Evolutionary conservation across 2,113 vertebrate genomes (phyloP).

Genomic region (Ploceus nigricollis): DNA sequence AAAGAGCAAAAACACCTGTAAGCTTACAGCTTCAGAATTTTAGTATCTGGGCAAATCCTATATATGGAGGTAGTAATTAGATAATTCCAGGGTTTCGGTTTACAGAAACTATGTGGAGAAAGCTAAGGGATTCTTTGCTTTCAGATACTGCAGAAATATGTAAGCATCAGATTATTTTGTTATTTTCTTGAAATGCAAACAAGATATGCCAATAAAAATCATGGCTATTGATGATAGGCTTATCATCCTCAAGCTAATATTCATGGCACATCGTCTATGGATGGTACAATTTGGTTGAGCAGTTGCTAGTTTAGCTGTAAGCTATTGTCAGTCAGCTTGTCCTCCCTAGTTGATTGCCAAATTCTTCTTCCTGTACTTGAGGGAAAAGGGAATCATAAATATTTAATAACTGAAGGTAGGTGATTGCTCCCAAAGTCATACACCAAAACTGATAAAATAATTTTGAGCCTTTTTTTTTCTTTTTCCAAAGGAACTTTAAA

Average conservation of each 20-base stretch:
- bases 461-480: not conserved
- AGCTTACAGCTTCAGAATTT: not conserved
- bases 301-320: conserved; percentile 29
- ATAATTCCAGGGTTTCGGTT: not conserved
- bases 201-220: not conserved
- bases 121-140: not conserved
- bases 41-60: not conserved
- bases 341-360: not conserved
- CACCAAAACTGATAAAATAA: conserved; percentile 6
- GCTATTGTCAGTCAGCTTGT: not conserved
- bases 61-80: not conserved
- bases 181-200: not conserved
- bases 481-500: not conserved
- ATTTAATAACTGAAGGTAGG: not conserved
- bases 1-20: not conserved
- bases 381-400: not conserved
- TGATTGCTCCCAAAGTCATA: not conserved
- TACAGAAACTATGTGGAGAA: not conserved
- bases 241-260: not conserved
- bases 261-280: not conserved
- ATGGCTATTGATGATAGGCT: not conserved
- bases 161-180: not conserved
- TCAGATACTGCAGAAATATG: not conserved
- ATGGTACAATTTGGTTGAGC: not conserved
- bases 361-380: not conserved